Conservation (phyloP, 2,113 vertebrate genomes). For the Prionailurus bengalensis region DNA sequence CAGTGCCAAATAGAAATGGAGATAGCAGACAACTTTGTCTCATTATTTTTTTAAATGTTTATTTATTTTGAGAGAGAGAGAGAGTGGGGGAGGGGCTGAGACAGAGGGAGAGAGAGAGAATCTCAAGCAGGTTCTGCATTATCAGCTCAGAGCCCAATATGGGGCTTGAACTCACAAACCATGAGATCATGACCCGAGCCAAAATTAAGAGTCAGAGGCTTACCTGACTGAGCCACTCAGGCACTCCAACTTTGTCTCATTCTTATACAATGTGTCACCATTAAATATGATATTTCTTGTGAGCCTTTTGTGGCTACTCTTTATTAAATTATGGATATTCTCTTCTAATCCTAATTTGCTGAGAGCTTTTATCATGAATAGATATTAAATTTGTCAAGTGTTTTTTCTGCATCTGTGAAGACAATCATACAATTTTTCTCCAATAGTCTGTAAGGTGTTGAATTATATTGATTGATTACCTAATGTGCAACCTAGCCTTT, state of each 20-base stretch:
- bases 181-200: too few relatives aligned
- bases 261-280: not conserved
- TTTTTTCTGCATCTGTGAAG: not conserved
- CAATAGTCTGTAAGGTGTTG: not conserved
- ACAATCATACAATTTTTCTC: slow-evolving; percentile 21
- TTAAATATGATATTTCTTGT: not conserved
- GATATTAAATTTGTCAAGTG: slow-evolving; percentile 22
- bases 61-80: too few relatives aligned
- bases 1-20: not conserved
- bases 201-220: too few relatives aligned
- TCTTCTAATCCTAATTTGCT: not conserved
- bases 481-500: not conserved
- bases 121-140: too few relatives aligned
- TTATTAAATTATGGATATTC: slow-evolving; percentile 26
- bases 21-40: not conserved
- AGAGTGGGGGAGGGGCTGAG: too few relatives aligned
- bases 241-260: not conserved
- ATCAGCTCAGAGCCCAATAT: too few relatives aligned
- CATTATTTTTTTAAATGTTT: not conserved
- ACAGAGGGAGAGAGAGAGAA: too few relatives aligned
- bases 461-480: not conserved
- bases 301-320: not conserved
- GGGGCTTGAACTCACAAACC: too few relatives aligned
- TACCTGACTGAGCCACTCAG: too few relatives aligned
- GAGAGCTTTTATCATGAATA: not conserved